Conservation (phyloP, 35 echinoderm and acorn worm genomes). For the Stichopus chloronotus region DNA sequence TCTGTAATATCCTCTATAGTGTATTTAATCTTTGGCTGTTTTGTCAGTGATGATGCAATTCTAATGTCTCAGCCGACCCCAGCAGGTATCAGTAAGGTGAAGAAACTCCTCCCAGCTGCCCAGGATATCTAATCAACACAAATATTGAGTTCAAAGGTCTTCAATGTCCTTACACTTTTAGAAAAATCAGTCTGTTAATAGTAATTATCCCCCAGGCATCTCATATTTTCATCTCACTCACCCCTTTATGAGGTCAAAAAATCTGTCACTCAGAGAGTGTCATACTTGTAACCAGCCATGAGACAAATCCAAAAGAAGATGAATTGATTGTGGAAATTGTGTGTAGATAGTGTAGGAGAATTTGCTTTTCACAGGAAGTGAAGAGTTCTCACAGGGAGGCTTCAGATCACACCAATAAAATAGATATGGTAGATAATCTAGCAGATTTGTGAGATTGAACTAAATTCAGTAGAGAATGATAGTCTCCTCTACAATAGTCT, state of each 20-base stretch:
- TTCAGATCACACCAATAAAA: too few species aligned
- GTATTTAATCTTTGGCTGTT: neutral
- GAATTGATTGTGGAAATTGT: neutral
- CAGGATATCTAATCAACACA: neutral
- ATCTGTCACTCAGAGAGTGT: neutral
- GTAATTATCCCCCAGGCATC: neutral
- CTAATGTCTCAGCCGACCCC: neutral
- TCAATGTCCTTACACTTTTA: neutral
- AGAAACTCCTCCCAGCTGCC: neutral
- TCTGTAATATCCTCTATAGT: neutral
- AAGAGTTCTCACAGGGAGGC: too few species aligned
- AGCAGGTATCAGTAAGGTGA: neutral
- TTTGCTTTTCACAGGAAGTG: too few species aligned
- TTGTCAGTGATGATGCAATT: neutral
- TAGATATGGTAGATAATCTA: too few species aligned
- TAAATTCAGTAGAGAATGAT: too few species aligned
- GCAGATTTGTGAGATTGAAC: too few species aligned
- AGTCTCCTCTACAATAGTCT: too few species aligned
- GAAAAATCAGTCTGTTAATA: neutral
- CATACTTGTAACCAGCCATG: neutral
- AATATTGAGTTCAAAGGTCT: slow-evolving; percentile 16
- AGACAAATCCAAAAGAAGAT: neutral
- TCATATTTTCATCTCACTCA: neutral
- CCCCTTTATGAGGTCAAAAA: neutral
- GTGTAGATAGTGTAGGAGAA: too few species aligned